Conservation (phyloP, 2,888 invertebrate genomes). For the Uloborus plumipes region DNA sequence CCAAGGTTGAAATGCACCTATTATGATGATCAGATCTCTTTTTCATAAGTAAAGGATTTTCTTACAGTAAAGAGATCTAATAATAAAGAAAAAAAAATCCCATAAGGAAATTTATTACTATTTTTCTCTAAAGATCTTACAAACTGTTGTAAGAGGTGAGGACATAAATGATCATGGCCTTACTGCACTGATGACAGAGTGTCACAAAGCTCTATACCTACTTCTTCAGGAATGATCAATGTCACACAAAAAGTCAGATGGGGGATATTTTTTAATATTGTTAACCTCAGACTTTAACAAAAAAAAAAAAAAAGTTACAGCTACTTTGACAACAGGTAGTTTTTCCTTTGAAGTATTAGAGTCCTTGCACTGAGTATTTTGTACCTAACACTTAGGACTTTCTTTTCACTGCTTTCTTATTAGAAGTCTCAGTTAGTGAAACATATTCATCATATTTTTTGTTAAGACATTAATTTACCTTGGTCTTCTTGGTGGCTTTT, state of each 20-base stretch:
- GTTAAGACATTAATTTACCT: not conserved
- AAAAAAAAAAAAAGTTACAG: not conserved
- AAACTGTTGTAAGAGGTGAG: too few species aligned
- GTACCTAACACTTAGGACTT: slow-evolving; percentile 4
- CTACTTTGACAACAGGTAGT: slow-evolving; percentile 7
- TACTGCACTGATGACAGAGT: too few species aligned
- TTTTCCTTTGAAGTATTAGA: not conserved
- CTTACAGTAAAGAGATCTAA: too few species aligned
- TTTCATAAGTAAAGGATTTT: too few species aligned
- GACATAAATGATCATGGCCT: too few species aligned
- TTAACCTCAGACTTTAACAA: not conserved
- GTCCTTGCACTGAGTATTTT: not conserved
- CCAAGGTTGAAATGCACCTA: too few species aligned
- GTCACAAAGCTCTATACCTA: too few species aligned
- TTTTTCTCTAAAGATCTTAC: too few species aligned
- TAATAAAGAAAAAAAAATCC: too few species aligned
- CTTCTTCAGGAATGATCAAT: slow-evolving; percentile 5
- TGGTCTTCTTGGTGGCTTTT: too few species aligned
- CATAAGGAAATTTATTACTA: too few species aligned
- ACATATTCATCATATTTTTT: slow-evolving; percentile 24
- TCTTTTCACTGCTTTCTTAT: slow-evolving; percentile 9
- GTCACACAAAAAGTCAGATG: slow-evolving; percentile 8
- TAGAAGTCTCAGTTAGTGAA: slow-evolving; percentile 8
- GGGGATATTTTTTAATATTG: slow-evolving; percentile 8
- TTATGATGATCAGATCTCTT: too few species aligned